Evolutionary conservation across 2,797 vertebrate species (phyloP).

Genomic region (Catamblyrhynchus diadema): DNA sequence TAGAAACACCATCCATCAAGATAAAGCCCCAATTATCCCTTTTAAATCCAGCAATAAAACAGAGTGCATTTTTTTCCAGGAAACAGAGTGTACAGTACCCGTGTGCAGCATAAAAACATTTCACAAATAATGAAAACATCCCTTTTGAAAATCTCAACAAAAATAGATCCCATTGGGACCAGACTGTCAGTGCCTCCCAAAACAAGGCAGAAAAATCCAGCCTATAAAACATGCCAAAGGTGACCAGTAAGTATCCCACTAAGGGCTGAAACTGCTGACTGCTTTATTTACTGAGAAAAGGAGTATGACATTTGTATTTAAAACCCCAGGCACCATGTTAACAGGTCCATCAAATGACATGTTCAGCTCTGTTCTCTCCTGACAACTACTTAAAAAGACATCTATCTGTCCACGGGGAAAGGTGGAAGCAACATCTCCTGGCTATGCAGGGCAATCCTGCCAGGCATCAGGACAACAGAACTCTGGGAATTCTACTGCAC

Average conservation of each 20-base stretch:
- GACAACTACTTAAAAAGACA: conserved; percentile 3
- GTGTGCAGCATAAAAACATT: conserved; percentile 64
- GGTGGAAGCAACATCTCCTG: neutral
- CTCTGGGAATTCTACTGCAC: neutral
- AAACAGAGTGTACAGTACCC: conserved; percentile 62
- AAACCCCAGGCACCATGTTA: neutral
- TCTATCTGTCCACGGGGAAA: neutral
- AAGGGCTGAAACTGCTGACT: conserved; percentile 37
- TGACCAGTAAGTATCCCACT: conserved; percentile 25
- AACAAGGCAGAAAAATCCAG: conserved; percentile 59
- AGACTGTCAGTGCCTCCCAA: conserved; percentile 57
- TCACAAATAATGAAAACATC: conserved; percentile 65
- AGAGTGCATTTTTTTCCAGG: conserved; percentile 61
- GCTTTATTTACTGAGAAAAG: conserved; percentile 43
- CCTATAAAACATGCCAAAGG: conserved; percentile 52
- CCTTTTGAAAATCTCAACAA: conserved; percentile 65
- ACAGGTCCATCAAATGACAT: neutral
- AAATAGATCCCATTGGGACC: conserved; percentile 65
- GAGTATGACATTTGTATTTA: conserved; percentile 52
- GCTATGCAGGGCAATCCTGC: neutral
- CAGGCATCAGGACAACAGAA: neutral
- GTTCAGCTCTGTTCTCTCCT: neutral
- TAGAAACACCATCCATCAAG: conserved; percentile 27
- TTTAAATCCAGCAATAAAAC: conserved; percentile 67
- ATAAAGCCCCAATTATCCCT: conserved; percentile 50